Conservation (phyloP, 1,140 invertebrate species). For the Helicorthomorpha holstii region DNA sequence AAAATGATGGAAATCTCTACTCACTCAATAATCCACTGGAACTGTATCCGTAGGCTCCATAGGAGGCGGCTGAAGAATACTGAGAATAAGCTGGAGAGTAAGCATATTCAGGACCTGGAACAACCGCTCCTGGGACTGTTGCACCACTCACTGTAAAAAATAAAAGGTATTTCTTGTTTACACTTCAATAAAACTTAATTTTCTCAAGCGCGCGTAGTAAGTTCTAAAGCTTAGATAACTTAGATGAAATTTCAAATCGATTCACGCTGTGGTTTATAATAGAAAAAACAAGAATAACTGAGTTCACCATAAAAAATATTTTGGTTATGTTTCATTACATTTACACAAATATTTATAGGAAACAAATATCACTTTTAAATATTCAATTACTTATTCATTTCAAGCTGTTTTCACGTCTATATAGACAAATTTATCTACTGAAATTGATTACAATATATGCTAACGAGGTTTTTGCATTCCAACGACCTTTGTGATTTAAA, state of each 20-base stretch:
- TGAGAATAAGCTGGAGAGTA: conserved; percentile 57
- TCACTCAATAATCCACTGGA: conserved; percentile 59
- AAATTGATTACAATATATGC: no score
- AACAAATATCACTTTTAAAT: no score
- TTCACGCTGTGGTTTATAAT: no score
- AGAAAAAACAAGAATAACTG: neutral
- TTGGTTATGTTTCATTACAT: neutral
- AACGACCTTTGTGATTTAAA: no score
- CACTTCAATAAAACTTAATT: neutral
- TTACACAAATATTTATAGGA: no score
- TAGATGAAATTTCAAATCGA: no score
- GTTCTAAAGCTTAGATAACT: no score
- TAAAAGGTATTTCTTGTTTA: neutral
- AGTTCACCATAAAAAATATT: neutral
- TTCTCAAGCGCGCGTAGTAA: no score
- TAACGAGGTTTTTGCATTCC: no score
- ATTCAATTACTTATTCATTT: no score
- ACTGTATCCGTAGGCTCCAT: conserved; percentile 51
- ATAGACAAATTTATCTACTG: no score
- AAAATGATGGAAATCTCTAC: conserved; percentile 24
- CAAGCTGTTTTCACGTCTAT: no score
- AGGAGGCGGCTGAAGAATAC: conserved; percentile 41
- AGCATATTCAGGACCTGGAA: conserved; percentile 42
- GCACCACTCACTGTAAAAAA: conserved; percentile 34
- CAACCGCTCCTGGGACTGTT: conserved; percentile 26